Evolutionary conservation across 2,113 vertebrate genomes (phyloP), one percentile per base, ranked within the genome.

Genomic region (Odocoileus hemionus): DNA sequence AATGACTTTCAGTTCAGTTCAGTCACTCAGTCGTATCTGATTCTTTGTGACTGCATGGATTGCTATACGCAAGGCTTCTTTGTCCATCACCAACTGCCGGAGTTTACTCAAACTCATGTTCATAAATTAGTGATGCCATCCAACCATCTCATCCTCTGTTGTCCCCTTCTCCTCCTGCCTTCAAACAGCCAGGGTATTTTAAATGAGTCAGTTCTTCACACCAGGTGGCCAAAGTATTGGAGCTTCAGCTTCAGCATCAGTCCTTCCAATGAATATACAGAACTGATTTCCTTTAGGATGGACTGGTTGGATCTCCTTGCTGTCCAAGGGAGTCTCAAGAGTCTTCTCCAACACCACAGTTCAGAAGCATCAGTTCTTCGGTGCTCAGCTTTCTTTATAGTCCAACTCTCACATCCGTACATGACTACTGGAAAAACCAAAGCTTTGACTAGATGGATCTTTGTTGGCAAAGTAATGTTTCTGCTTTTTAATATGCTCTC

Each of bases 21-120:
- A 70, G n/a, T 70, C 2, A 0, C 19, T 70, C 67, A 70, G 67
- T 23, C n/a, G 6, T 70, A 70, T 70, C n/a, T 0, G 1, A 70
- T 70, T 70, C 23, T 23, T 70, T 70, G 67, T 39, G n/a, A 70
- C n/a, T 10, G n/a, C 1, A 23, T 23, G 67, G n/a, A 39, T 36
- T 23, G n/a, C n/a, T 39, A 39, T 39, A 23, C 0, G 1, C 67
- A 70, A 70, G 67, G 5, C n/a, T 70, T 74, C 67, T 5, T 2
- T 39, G n/a, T 74, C 67, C 67, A 39, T 39, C 23, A 74, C 67
- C n/a, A 39, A 23, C 19, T 74, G n/a, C 10, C 0, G 0, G n/a
- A 39, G n/a, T 36, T 74, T 70, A 70, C 67, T 12, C 67, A 70
- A 39, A 70, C 19, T 70, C 67, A 70, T 39, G n/a, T 70, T 23